These are phyloP conservation scores for Psococerastis gibbosa DNA, from an alignment of 2,888 invertebrate genomes.

Conservation along the genomic window DNA sequence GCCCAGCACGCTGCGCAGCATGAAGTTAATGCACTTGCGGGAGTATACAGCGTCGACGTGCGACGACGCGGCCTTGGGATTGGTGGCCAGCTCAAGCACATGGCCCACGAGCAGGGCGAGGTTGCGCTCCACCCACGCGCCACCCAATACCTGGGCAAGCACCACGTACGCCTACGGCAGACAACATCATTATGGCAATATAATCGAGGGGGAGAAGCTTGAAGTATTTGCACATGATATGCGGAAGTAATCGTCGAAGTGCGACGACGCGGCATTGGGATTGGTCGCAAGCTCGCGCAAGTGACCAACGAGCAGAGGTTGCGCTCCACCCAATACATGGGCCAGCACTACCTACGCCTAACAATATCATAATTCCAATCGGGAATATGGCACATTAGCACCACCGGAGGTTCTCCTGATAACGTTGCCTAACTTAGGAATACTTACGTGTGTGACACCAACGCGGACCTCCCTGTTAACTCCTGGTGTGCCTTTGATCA, in stretches of 20 bases:
- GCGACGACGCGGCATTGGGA: constrained; percentile 87
- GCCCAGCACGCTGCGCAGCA: constrained; percentile 76
- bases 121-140: constrained; percentile 87
- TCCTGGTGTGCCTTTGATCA: constrained; percentile 85
- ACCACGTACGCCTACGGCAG: constrained; percentile 77
- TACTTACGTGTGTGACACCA: constrained; percentile 90
- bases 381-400: too few relatives aligned
- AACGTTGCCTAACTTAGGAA: too few relatives aligned
- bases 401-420: too few relatives aligned
- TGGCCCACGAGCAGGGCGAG: constrained; percentile 71
- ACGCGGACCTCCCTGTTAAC: constrained; percentile 92
- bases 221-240: too few relatives aligned
- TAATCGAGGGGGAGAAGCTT: constrained; percentile 9
- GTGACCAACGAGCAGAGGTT: constrained; percentile 71
- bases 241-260: too few relatives aligned
- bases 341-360: constrained; percentile 94
- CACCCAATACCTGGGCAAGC: constrained; percentile 84
- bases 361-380: too few relatives aligned
- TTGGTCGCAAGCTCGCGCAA: constrained; percentile 76
- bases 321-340: constrained; percentile 79
- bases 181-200: too few relatives aligned
- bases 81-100: constrained; percentile 71
- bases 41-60: constrained; percentile 97
- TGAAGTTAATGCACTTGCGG: constrained; percentile 91
- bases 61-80: constrained; percentile 86